Evolutionary conservation across 2,113 vertebrate genomes (phyloP).

Genomic region (Siniperca knerii): DNA sequence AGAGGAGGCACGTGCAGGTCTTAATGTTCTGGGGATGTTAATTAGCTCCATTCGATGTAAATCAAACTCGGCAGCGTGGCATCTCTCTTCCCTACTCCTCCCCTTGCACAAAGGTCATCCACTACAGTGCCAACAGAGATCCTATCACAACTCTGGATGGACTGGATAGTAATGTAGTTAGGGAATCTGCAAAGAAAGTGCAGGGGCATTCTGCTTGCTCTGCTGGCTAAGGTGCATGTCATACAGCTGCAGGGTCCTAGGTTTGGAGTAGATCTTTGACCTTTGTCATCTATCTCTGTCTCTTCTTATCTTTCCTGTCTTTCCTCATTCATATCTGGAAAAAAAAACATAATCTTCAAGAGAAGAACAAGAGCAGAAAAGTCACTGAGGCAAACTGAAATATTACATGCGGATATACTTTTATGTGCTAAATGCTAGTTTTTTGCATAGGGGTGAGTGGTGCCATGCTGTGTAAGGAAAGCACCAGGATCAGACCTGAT

Average conservation of each 20-base stretch:
- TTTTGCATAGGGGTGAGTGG: not conserved
- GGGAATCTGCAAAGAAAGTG: constrained; percentile 32
- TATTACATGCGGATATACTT: too few relatives aligned
- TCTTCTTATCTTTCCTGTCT: not conserved
- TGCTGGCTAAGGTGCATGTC: constrained; percentile 13
- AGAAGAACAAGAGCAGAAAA: not conserved
- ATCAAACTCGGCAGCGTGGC: constrained; percentile 63
- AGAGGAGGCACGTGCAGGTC: constrained; percentile 38
- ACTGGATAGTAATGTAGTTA: constrained; percentile 53
- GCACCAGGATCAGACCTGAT: not conserved
- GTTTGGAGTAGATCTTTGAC: not conserved
- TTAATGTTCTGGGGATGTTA: constrained; percentile 65
- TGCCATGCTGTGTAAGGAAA: not conserved
- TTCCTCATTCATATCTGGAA: not conserved
- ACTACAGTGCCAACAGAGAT: constrained; percentile 57
- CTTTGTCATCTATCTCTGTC: not conserved
- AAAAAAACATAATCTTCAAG: not conserved
- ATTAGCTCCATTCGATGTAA: constrained; percentile 68
- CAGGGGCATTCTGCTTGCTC: not conserved
- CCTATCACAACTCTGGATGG: constrained; percentile 45
- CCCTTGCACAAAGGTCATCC: constrained; percentile 57
- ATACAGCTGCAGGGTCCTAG: constrained; percentile 24
- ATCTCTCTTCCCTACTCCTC: constrained; percentile 49
- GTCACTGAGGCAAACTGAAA: not conserved
- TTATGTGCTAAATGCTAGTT: too few relatives aligned